Base-by-base conservation (phyloP, 2,888 invertebrate genomes). In the Melanotus villosus region DNA sequence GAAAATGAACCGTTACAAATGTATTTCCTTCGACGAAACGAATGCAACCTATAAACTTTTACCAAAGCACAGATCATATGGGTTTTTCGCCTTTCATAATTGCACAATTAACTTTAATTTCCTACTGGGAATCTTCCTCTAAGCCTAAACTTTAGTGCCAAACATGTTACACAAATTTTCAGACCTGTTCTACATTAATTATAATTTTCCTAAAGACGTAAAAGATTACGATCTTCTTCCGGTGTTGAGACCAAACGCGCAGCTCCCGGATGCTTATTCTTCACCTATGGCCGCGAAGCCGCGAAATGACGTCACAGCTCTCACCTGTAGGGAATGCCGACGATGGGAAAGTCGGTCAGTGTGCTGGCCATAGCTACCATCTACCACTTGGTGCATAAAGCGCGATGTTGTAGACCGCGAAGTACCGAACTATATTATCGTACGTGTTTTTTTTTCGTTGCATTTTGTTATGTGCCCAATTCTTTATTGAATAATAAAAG, bases 261-360 rank as follows among this genome's bases (percentile, higher is more conserved):
- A 47, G 62, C 68, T 68, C 68, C 68, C 68, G 68, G 68, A 68
- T 68, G 52, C 63, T 23, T 43, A 9, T 3, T 54, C 43, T 56
- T 57, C 50, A 47, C 65, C 57, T 65, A 43, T 47, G 45, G 12
- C 52, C 34, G 57, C 23, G 62, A 70, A 59, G 64, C 75, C 72
- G 65, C 73, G 41, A 45, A 69, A 72, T 80, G 79, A 81, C 80
- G 80, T 79, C 80, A 80, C 72, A 75, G 78, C 80, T 80, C 80
- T 81, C 81, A 79, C 79, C 80, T 73, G 68, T 73, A 75, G 74
- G 79, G 79, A 79, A 80, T 79, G 77, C 78, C 77, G 65, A 50
- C 75, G 75, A 75, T 76, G 65, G 73, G 80, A 82, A 82, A 82
- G 81, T 82, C 81, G 81, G 81, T 81, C 81, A 82, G 78, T 81